Percentiles rank a stretch among this genome's conserved stretches.
phyloP scores from a whole-genome alignment of 2,888 invertebrate species.

The Drosophila aldrichi region DNA sequence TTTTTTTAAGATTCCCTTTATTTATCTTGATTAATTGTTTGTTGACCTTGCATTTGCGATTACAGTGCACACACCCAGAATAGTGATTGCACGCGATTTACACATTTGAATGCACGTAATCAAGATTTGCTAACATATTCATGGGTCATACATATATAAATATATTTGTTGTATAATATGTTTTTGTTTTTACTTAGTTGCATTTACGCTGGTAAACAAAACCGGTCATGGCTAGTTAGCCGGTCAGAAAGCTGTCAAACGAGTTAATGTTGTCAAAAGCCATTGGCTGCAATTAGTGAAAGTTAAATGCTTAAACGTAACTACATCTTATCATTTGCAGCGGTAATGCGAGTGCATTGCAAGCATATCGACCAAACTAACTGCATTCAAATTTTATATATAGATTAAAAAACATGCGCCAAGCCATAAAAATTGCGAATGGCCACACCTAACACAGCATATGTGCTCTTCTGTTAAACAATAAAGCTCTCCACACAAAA shows the following conservation, averaged over 20 bases:
- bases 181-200: slow-evolving; percentile 2
- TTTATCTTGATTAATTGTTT: slow-evolving; percentile 19
- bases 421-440: background rate
- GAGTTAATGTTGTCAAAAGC: slow-evolving; percentile 10
- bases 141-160: slow-evolving; percentile 6
- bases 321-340: slow-evolving; percentile 1
- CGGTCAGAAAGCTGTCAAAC: slow-evolving; percentile 11
- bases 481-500: background rate
- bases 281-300: slow-evolving; percentile 44
- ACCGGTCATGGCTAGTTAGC: slow-evolving; percentile 33
- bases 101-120: slow-evolving; percentile 19
- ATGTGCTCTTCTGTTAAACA: background rate
- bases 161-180: slow-evolving; percentile 10
- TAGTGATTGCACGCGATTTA: slow-evolving; percentile 37
- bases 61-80: slow-evolving; percentile 13
- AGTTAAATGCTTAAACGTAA: slow-evolving; percentile 34
- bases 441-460: slow-evolving; percentile 12
- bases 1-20: slow-evolving; percentile 2
- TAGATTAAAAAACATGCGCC: slow-evolving; percentile 17
- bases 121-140: background rate
- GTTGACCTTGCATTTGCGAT: slow-evolving; percentile 16
- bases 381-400: background rate
- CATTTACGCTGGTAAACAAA: slow-evolving; percentile 19
- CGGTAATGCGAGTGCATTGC: slow-evolving; percentile 7
- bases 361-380: slow-evolving; percentile 63